Evolutionary conservation across 1,140 invertebrate species (phyloP).

Genomic region (Drosophila eugracilis): DNA sequence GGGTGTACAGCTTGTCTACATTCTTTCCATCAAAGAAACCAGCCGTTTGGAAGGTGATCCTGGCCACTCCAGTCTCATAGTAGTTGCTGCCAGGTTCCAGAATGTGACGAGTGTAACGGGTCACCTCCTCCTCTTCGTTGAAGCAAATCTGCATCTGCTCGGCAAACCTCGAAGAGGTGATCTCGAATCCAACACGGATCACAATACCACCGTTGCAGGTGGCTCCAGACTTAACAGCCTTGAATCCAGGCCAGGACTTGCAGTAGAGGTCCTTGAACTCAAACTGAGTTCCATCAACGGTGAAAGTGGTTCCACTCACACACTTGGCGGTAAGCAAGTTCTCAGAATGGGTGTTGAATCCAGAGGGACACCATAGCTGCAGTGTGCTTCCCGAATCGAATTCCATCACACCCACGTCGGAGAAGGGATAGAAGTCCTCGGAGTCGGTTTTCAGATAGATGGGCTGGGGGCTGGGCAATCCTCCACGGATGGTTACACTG

Average conservation of each 20-base stretch:
- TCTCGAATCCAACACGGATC: slow-evolving; percentile 76
- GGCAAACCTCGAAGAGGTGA: slow-evolving; percentile 72
- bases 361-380: slow-evolving; percentile 71
- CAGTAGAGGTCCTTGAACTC: slow-evolving; percentile 78
- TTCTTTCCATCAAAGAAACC: slow-evolving; percentile 78
- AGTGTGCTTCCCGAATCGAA: slow-evolving; percentile 57
- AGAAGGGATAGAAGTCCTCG: slow-evolving; percentile 72
- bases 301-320: slow-evolving; percentile 72
- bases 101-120: slow-evolving; percentile 84
- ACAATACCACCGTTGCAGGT: slow-evolving; percentile 77
- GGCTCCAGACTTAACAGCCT: slow-evolving; percentile 73
- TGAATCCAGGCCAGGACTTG: slow-evolving; percentile 72
- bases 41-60: slow-evolving; percentile 77
- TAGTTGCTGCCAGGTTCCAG: slow-evolving; percentile 73
- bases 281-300: slow-evolving; percentile 55
- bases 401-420: slow-evolving; percentile 62
- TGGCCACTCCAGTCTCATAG: slow-evolving; percentile 80
- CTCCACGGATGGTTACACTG: slow-evolving; percentile 70
- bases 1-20: slow-evolving; percentile 80
- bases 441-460: slow-evolving; percentile 71
- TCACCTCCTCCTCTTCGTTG: slow-evolving; percentile 80
- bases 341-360: slow-evolving; percentile 52
- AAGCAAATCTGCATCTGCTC: slow-evolving; percentile 85
- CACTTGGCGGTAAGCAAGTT: slow-evolving; percentile 69
- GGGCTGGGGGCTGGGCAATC: slow-evolving; percentile 71